Evolutionary conservation across 2,888 invertebrate genomes (phyloP).

Genomic region (Platycnemis pennipes): DNA sequence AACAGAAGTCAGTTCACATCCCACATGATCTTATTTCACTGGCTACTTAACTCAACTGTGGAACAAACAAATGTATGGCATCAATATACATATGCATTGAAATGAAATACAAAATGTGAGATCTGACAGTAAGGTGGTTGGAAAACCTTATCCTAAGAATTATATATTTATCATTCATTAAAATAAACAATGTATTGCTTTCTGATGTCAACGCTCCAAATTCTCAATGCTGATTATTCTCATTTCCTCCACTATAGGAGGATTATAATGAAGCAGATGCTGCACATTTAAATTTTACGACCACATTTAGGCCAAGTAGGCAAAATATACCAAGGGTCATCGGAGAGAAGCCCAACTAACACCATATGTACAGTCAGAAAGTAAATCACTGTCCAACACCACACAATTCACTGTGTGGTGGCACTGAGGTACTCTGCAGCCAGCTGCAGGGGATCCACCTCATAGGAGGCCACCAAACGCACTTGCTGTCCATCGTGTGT

Average conservation of each 20-base stretch:
- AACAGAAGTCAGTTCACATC: background rate
- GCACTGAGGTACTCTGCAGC: constrained; percentile 58
- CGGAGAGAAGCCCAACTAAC: background rate
- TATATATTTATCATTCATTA: background rate
- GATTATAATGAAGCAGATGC: background rate
- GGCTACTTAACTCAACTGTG: background rate
- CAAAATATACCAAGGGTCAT: background rate
- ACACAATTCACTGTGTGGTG: constrained; percentile 45
- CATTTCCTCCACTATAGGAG: background rate
- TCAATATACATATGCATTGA: background rate
- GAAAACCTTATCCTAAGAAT: background rate
- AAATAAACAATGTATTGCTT: background rate
- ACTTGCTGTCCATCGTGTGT: constrained; percentile 83
- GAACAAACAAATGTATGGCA: background rate
- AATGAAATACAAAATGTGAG: background rate
- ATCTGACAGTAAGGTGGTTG: background rate
- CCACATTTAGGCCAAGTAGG: background rate
- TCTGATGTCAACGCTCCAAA: background rate
- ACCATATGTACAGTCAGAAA: background rate
- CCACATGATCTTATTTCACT: background rate
- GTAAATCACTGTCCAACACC: background rate
- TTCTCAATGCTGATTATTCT: background rate
- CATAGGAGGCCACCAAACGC: constrained; percentile 83
- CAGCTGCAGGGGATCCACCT: constrained; percentile 78
- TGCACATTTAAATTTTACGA: background rate